Conservation (phyloP, 2,113 vertebrate genomes). For the Anthoscopus minutus region DNA sequence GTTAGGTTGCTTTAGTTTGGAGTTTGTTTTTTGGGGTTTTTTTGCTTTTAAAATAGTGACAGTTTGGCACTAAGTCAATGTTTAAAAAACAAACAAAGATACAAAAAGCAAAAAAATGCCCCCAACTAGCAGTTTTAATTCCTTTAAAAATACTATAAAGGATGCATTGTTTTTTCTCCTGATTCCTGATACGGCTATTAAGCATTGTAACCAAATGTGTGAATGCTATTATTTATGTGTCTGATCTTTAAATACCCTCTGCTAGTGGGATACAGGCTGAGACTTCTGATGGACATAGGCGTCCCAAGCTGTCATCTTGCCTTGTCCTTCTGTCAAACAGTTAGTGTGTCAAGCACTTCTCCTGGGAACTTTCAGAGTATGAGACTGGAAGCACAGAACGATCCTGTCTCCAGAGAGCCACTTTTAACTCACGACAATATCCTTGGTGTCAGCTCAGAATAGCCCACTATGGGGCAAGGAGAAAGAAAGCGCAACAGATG, state of each 20-base stretch:
- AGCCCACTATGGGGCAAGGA: conserved; percentile 76
- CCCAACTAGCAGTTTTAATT: neutral
- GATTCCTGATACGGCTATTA: conserved; percentile 25
- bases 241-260: conserved; percentile 59
- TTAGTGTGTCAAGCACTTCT: conserved; percentile 66
- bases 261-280: conserved; percentile 34
- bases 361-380: conserved; percentile 44
- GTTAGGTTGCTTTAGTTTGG: neutral
- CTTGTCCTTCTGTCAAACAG: conserved; percentile 67
- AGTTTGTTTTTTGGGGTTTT: neutral
- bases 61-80: neutral
- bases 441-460: conserved; percentile 73
- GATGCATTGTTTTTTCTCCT: conserved; percentile 2
- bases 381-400: conserved; percentile 20
- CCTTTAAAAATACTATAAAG: conserved; percentile 22
- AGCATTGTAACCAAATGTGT: conserved; percentile 25
- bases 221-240: conserved; percentile 40
- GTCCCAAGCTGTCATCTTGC: conserved; percentile 54
- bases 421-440: conserved; percentile 73
- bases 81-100: neutral
- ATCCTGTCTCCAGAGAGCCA: conserved; percentile 70
- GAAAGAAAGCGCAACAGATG: conserved; percentile 80
- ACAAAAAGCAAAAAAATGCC: neutral
- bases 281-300: conserved; percentile 32
- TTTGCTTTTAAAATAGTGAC: neutral